A percentile compares a stretch with the other conserved stretches of the same genome.
phyloP scores from a whole-genome alignment of 1,140 invertebrate genomes.

The Musca vetustissima region DNA sequence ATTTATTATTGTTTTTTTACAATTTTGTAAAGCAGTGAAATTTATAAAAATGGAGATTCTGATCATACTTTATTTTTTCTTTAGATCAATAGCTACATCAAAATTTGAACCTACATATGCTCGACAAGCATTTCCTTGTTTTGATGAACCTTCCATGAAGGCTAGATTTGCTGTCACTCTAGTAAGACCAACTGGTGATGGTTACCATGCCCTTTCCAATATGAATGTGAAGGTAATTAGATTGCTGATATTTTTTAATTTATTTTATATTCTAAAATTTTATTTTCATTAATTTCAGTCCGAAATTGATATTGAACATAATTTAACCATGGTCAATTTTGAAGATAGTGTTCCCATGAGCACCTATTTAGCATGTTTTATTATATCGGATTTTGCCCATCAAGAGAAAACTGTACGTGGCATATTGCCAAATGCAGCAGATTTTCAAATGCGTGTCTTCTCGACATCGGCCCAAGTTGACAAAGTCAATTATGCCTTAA shows the following conservation, averaged over 20 bases:
- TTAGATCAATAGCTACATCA: conserved; percentile 79
- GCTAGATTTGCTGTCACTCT: conserved; percentile 82
- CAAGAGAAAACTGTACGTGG: conserved; percentile 57
- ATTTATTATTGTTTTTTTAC: no score
- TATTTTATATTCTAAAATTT: no score
- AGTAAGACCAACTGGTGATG: conserved; percentile 64
- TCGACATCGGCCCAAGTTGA: conserved; percentile 72
- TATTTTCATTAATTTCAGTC: conserved; percentile 34
- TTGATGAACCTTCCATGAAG: conserved; percentile 94
- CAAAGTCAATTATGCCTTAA: conserved; percentile 79
- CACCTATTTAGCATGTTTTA: conserved; percentile 88
- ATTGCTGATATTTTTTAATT: background rate
- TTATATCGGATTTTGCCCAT: conserved; percentile 83
- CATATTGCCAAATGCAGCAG: conserved; percentile 50
- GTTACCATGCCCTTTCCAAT: conserved; percentile 77
- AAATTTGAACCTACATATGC: conserved; percentile 95
- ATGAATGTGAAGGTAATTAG: conserved; percentile 61
- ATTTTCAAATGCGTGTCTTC: conserved; percentile 71
- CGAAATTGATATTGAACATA: conserved; percentile 25
- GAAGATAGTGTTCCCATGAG: conserved; percentile 87
- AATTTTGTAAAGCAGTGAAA: no score
- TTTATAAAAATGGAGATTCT: no score
- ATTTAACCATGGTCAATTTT: conserved; percentile 60
- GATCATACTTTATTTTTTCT: background rate
- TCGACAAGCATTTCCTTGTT: conserved; percentile 89